A percentile compares a stretch with the other conserved stretches of the same genome.
These are phyloP conservation scores for Aramus guarauna DNA, from an alignment of 2,113 vertebrate genomes.

Conservation along the genomic window DNA sequence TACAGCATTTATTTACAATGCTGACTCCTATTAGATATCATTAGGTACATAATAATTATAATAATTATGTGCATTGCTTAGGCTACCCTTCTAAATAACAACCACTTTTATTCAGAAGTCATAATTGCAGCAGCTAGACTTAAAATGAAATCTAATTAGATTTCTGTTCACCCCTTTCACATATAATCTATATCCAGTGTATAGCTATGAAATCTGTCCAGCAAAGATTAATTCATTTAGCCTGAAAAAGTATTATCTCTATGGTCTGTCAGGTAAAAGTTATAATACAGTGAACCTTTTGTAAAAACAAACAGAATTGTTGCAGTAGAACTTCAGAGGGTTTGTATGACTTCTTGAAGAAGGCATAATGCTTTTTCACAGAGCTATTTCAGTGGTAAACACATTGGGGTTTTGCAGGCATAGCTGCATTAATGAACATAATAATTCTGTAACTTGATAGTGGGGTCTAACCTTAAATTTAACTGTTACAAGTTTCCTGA, in stretches of 20 bases:
- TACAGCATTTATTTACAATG: slow-evolving; percentile 64
- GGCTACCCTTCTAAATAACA: slow-evolving; percentile 81
- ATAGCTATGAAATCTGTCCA: slow-evolving; percentile 30
- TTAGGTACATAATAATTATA: slow-evolving; percentile 84
- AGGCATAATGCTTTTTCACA: not conserved
- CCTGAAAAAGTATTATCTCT: not conserved
- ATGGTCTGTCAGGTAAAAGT: not conserved
- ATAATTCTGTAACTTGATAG: not conserved
- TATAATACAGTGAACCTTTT: not conserved
- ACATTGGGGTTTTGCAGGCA: not conserved
- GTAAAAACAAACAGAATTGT: not conserved
- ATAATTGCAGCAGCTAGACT: slow-evolving; percentile 77
- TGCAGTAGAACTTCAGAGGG: not conserved
- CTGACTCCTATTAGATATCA: slow-evolving; percentile 76
- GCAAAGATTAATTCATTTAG: not conserved
- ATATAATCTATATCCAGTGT: slow-evolving; percentile 3
- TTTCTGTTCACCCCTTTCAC: slow-evolving; percentile 59
- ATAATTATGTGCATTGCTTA: slow-evolving; percentile 80
- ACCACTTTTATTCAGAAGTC: slow-evolving; percentile 78
- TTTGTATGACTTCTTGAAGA: not conserved
- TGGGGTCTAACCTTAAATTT: not conserved
- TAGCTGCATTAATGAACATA: not conserved
- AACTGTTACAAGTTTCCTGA: not conserved
- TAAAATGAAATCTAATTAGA: slow-evolving; percentile 82
- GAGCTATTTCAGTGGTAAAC: not conserved